Base-by-base conservation (phyloP, 2,113 vertebrate species). In the Callionymus lyra region DNA sequence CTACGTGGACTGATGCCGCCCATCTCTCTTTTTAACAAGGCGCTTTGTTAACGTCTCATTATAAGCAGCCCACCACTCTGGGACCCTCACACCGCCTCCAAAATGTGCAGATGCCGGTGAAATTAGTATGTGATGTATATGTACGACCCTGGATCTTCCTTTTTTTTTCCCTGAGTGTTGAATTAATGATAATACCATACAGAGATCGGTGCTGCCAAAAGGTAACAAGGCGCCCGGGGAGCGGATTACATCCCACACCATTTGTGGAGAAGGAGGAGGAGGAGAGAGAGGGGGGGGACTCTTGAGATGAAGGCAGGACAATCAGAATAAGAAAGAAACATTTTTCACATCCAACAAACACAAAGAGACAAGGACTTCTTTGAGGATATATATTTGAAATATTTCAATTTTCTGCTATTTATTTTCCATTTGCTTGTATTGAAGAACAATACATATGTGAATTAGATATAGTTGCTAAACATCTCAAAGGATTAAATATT, bases 171-270 rank as follows among this genome's bases (percentile, higher is more conserved):
- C 78, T 89, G 87, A 91, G 86, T 87, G 86, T 75, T 85, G 88
- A 89, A 92, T 92, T 86, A 91, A 91, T 88, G 88, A 88, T 86
- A 79, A 78, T 71, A 70, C 63, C 43, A 65, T 53, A 48, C 56
- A 59, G 68, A 76, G 88, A 79, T 77, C 79, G 68, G 72, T 77
- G 52, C 78, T 86, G 87, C 81, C 83, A 89, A 86, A 85, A 84
- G 78, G 83, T 97, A 97, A 98, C 91, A 91, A 96, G 92, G 90
- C 89, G 82, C 85, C 87, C 77, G 70, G 92, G 93, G 93, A 96
- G 87, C 88, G 88, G 89, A 92, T 93, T 90, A 90, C 64, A 76
- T 44, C 52, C 53, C n/a, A 41, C 49, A 56, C 56, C 44, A 47
- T 58, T 34, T 60, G 44, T 5, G 21, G 21, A 27, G 21, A 34